phyloP scores from a whole-genome alignment of 2,888 invertebrate species.

The Chloroclysta siterata region DNA sequence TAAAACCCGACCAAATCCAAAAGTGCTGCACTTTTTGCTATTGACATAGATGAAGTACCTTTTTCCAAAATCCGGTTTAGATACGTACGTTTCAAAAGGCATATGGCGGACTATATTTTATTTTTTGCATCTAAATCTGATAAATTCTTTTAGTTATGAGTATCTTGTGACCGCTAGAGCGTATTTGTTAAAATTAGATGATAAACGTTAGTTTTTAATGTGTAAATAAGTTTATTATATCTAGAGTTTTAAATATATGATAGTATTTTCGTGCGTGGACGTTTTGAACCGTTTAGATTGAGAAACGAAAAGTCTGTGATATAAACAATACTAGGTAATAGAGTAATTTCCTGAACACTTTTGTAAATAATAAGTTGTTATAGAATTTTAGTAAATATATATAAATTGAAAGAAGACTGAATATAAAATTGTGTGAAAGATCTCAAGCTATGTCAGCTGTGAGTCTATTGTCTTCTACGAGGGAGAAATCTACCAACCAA shows the following conservation, averaged over 20 bases:
- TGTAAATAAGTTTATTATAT: constrained; percentile 84
- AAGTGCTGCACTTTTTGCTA: constrained; percentile 26
- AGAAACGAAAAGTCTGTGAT: constrained; percentile 87
- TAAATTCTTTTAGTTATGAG: constrained; percentile 85
- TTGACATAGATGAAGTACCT: not conserved
- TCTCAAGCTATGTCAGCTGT: constrained; percentile 83
- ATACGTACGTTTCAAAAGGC: constrained; percentile 83
- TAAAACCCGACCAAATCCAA: constrained; percentile 63
- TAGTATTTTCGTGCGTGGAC: constrained; percentile 85
- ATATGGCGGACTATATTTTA: constrained; percentile 84
- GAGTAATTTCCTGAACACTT: constrained; percentile 81
- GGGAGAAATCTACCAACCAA: constrained; percentile 79
- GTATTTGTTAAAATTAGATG: constrained; percentile 83
- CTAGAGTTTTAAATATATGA: constrained; percentile 82
- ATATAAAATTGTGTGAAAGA: constrained; percentile 72
- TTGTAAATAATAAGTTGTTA: constrained; percentile 83
- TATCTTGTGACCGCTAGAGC: constrained; percentile 83
- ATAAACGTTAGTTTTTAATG: constrained; percentile 83
- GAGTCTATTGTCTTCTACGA: constrained; percentile 79
- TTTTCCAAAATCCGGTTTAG: constrained; percentile 48
- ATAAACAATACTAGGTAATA: constrained; percentile 85
- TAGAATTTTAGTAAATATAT: constrained; percentile 79
- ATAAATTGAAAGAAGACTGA: constrained; percentile 83
- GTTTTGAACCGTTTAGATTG: constrained; percentile 85
- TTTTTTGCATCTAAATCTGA: constrained; percentile 85